Evolutionary conservation across 2,888 invertebrate species (phyloP), one percentile per base, ranked within the genome.

Genomic region (Epistrophe eligans): DNA sequence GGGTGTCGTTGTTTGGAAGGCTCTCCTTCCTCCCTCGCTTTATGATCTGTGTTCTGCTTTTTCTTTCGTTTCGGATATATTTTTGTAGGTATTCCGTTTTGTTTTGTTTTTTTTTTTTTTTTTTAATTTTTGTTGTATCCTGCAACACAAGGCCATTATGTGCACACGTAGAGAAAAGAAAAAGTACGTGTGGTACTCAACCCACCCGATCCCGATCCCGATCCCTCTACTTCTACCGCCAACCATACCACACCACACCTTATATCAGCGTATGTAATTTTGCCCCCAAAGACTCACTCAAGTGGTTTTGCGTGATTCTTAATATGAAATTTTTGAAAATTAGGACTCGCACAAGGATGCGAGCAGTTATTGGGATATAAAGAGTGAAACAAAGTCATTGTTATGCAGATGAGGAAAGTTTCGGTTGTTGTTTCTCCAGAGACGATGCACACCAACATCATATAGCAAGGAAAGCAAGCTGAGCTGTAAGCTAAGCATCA

Each of bases 351-450:
- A 88, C 84, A 84, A 88, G 88, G 88, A 88, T 88, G 73, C 79
- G 79, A 84, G 60, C 79, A 84, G 88, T 84, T 88, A 88, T 88
- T 88, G 79, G 88, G 71, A 73, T 88, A 87, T 83, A 88, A 84
- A 84, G 83, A 83, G 73, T 88, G 88, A 84, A 84, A 84, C 88
- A 80, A 64, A 79, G 76, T 87, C 87, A 87, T 87, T 87, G 87
- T 87, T 87, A 87, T 87, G 87, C 79, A 87, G 79, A 87, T 87
- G 87, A 83, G 87, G 76, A 87, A 83, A 87, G 79, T 87, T 87
- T 82, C 43, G 60, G 55, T 72, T 77, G 81, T 62, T 77, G 79
- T 77, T 67, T 38, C 77, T 77, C 77, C 55, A 48, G 81, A 57
- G 70, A 48, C 67, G 43, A 73, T 82, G 73, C 81, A 81, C 28